Evolutionary conservation across 2,797 vertebrate species (phyloP).

Genomic region (Semotilus atromaculatus): DNA sequence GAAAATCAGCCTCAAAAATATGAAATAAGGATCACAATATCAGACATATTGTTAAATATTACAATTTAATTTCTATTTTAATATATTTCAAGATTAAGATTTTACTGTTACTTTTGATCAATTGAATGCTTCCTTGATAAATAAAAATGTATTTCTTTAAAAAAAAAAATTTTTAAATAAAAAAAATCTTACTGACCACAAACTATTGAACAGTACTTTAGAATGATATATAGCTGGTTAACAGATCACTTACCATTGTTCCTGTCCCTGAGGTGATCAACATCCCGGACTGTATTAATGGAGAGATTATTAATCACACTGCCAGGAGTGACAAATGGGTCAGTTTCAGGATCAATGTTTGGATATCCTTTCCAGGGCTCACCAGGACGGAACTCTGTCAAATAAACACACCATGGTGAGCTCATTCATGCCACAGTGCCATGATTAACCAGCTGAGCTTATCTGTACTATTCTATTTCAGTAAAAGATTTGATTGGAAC

Average conservation of each 20-base stretch:
- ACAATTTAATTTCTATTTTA: background rate
- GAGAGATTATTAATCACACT: constrained; percentile 99
- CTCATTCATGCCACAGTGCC: background rate
- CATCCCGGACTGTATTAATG: constrained; percentile 99
- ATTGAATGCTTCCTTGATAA: background rate
- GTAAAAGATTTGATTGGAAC: background rate
- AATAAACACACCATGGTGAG: constrained; percentile 1
- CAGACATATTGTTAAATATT: background rate
- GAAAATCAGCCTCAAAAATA: background rate
- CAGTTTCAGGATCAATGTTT: constrained; percentile 99
- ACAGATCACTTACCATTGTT: constrained; percentile 86
- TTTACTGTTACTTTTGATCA: background rate
- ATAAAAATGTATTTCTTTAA: background rate
- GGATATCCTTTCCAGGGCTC: constrained; percentile 99
- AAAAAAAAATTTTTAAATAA: no score
- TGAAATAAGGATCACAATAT: background rate
- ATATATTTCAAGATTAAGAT: background rate
- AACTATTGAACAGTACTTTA: no score
- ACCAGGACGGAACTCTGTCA: constrained; percentile 95
- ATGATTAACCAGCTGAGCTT: background rate
- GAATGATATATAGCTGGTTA: background rate
- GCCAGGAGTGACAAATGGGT: constrained; percentile 99
- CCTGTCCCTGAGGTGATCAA: constrained; percentile 99
- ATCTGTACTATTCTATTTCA: background rate
- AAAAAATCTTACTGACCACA: background rate